A percentile compares a stretch with the other conserved stretches of the same genome.
Evolutionary conservation across 2,888 invertebrate genomes (phyloP).

Genomic region (Congeria kusceri): DNA sequence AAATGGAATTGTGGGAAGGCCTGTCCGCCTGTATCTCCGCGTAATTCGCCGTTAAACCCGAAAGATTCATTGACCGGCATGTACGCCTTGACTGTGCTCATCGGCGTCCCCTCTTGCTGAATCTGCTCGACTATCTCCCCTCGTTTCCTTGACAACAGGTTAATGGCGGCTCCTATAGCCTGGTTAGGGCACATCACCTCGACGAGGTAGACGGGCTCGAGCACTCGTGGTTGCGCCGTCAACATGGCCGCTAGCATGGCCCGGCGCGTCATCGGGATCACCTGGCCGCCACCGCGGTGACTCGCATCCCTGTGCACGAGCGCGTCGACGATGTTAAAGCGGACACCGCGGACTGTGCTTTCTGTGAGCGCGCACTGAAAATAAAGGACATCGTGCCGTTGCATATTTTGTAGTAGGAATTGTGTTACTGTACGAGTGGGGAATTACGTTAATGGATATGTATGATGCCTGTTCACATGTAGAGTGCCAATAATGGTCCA

Average conservation of each 20-base stretch:
- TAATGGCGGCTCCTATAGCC: constrained; percentile 98
- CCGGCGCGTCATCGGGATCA: constrained; percentile 99
- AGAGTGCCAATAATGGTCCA: too few relatives aligned
- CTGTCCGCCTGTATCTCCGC: constrained; percentile 98
- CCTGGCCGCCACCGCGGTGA: constrained; percentile 99
- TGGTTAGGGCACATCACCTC: constrained; percentile 98
- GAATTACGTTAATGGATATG: too few relatives aligned
- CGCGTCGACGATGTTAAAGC: constrained; percentile 99
- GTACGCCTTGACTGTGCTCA: constrained; percentile 99
- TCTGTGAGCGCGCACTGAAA: constrained; percentile 96
- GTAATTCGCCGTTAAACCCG: constrained; percentile 99
- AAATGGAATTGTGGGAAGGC: constrained; percentile 99
- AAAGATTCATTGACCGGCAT: constrained; percentile 99
- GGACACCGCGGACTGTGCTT: constrained; percentile 97
- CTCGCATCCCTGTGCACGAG: constrained; percentile 99
- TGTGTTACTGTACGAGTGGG: too few relatives aligned
- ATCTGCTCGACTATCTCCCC: constrained; percentile 97
- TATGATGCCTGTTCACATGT: too few relatives aligned
- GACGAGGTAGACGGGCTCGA: constrained; percentile 99
- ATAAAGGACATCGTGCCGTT: neutral
- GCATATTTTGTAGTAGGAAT: too few relatives aligned
- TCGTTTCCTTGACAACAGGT: constrained; percentile 97
- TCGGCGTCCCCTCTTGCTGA: constrained; percentile 97
- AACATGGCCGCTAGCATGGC: constrained; percentile 97
- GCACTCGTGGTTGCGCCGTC: constrained; percentile 96